Evolutionary conservation across 2,888 invertebrate species (phyloP).

Genomic region (Dolomedes plantarius): DNA sequence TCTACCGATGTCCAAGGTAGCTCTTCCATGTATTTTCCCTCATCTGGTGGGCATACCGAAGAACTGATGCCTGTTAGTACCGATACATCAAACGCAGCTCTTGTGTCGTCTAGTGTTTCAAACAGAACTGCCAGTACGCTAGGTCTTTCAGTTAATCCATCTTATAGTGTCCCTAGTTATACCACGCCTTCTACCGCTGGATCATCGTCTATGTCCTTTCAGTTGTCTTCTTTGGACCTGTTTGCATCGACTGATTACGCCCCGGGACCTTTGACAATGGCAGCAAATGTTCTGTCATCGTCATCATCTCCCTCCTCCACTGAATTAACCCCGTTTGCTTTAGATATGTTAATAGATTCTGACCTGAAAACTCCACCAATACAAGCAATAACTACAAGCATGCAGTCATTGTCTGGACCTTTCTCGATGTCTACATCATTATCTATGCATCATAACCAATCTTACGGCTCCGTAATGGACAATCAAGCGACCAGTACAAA

Average conservation of each 20-base stretch:
- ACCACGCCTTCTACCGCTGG: conserved; percentile 15
- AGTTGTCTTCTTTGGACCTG: conserved; percentile 38
- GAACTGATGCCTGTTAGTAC: conserved; percentile 29
- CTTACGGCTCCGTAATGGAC: conserved; percentile 32
- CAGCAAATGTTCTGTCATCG: conserved; percentile 42
- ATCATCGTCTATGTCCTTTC: conserved; percentile 27
- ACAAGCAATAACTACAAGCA: conserved; percentile 11
- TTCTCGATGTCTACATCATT: conserved; percentile 29
- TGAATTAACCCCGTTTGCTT: conserved; percentile 40
- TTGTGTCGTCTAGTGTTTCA: conserved; percentile 52
- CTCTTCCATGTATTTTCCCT: conserved; percentile 22
- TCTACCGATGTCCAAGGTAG: conserved; percentile 25
- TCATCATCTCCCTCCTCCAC: conserved; percentile 41
- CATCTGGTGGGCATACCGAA: not conserved
- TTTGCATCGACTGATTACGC: conserved; percentile 19
- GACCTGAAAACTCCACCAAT: conserved; percentile 38
- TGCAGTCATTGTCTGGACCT: conserved; percentile 22
- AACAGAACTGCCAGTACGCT: conserved; percentile 9
- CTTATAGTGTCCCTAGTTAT: conserved; percentile 11
- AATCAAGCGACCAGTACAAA: conserved; percentile 38
- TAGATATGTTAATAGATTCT: conserved; percentile 51
- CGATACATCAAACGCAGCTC: conserved; percentile 36
- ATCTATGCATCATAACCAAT: conserved; percentile 18
- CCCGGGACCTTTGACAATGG: conserved; percentile 47
- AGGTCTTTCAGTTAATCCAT: conserved; percentile 7